Evolutionary conservation across 2,888 invertebrate genomes (phyloP), one percentile per base, ranked within the genome.

Genomic region (Dascillus cervinus): DNA sequence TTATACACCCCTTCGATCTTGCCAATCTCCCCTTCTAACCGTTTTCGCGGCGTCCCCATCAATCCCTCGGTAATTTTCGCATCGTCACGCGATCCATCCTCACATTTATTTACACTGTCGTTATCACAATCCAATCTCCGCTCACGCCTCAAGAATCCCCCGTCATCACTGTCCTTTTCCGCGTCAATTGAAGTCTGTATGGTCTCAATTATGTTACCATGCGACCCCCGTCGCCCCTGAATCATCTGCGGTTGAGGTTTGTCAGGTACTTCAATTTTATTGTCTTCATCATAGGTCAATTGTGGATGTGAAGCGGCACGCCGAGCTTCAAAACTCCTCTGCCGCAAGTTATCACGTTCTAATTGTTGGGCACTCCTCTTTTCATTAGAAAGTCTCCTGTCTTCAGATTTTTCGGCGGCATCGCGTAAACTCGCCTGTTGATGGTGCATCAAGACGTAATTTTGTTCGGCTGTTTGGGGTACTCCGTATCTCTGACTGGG

Each of bases 291-390:
- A 39, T 62, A 74, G 15, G 76, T 65, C 3, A 81, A 64, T 47
- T 81, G 81, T 2, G 81, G 81, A 47, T 81, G 80, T 0, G 81
- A 81, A 0, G 77, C 67, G 0, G 79, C 74, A 23, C 77, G 62
- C 49, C 76, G 64, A 4, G 64, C 70, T 55, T 75, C 76, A 22
- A 76, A 66, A 22, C 72, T 72, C 58, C 71, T 65, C 50, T 73
- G 73, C 44, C 72, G 61, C 13, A 73, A 59, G 37, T 70, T 70
- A 52, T 76, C 76, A 47, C 77, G 60, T 58, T 76, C 76, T 23
- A 77, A 51, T 55, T 77, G 77, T 49, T 77, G 77, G 3, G 75
- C 73, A 53, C 76, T 77, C 54, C 77, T 60, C 52, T 74, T 73
- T 19, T 54, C 51, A 25, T 49, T 48, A 1, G 43, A 43, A 15